Evolutionary conservation across 2,797 vertebrate genomes (phyloP).

Genomic region (Argyrosomus regius): DNA sequence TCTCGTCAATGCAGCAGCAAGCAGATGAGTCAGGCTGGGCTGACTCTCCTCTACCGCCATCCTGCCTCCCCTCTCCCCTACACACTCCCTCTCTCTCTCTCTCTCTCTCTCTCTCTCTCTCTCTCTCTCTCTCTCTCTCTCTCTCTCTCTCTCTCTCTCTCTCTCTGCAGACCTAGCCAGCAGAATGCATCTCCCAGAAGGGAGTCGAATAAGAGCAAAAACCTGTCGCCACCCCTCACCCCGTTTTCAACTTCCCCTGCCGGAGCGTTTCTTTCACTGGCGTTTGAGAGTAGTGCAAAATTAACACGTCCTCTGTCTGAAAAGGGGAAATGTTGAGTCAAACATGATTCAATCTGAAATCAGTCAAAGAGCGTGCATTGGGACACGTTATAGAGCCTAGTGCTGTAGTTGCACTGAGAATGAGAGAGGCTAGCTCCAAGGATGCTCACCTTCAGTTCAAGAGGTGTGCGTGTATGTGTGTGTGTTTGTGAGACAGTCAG

Average conservation of each 20-base stretch:
- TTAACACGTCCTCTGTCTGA: constrained; percentile 36
- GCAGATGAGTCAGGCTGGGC: constrained; percentile 84
- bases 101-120: constrained; percentile 48
- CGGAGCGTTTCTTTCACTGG: constrained; percentile 15
- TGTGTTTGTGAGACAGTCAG: constrained; percentile 65
- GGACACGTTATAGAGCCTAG: constrained; percentile 29
- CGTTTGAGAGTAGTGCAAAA: constrained; percentile 40
- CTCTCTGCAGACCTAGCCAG: constrained; percentile 67
- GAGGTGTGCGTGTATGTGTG: constrained; percentile 27
- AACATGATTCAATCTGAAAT: constrained; percentile 55
- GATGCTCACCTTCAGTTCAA: constrained; percentile 69
- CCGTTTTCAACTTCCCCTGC: constrained; percentile 5
- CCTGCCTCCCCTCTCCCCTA: constrained; percentile 40
- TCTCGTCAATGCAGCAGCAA: constrained; percentile 81
- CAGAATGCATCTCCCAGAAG: constrained; percentile 65
- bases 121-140: not conserved
- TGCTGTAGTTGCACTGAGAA: constrained; percentile 38
- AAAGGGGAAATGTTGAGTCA: constrained; percentile 52
- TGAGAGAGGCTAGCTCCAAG: constrained; percentile 53
- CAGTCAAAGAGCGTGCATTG: constrained; percentile 27
- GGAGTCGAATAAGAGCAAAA: constrained; percentile 45
- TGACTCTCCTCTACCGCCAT: constrained; percentile 67
- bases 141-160: constrained; percentile 16
- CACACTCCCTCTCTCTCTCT: constrained; percentile 39
- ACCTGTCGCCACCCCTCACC: constrained; percentile 29